Conservation (phyloP, 2,888 invertebrate genomes). For the Tinea trinotella region DNA sequence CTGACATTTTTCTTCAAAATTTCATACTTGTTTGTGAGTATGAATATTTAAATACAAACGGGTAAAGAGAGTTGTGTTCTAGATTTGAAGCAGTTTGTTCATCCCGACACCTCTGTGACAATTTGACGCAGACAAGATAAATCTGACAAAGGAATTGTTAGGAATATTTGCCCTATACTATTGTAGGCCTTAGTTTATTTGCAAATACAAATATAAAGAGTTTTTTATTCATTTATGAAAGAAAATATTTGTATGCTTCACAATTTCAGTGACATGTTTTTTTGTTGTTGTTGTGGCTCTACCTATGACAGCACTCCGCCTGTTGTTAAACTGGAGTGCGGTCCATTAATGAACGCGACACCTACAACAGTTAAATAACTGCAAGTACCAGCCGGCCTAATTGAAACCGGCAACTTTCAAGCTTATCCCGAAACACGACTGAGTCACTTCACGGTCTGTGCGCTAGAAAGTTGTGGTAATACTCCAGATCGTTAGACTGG, state of each 20-base stretch:
- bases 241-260: not conserved
- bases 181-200: slow-evolving; percentile 7
- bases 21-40: not conserved
- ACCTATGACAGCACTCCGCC: too few relatives aligned
- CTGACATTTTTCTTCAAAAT: not conserved
- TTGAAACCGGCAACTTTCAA: too few relatives aligned
- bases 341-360: too few relatives aligned
- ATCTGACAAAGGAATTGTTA: slow-evolving; percentile 18
- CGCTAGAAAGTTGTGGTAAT: too few relatives aligned
- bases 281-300: slow-evolving; percentile 19
- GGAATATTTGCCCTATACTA: not conserved
- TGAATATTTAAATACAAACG: slow-evolving; percentile 3
- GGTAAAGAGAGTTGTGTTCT: not conserved
- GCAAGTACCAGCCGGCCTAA: too few relatives aligned
- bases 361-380: too few relatives aligned
- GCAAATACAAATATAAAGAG: not conserved
- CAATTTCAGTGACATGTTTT: too few relatives aligned
- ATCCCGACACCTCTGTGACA: slow-evolving; percentile 8
- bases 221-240: not conserved
- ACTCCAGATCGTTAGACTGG: too few relatives aligned
- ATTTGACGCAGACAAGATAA: slow-evolving; percentile 16
- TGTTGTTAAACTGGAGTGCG: too few relatives aligned
- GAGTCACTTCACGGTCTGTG: too few relatives aligned
- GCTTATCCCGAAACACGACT: too few relatives aligned
- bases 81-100: slow-evolving; percentile 11